phyloP scores from a whole-genome alignment of 2,113 vertebrate species.

The Melanotaenia duboulayi region DNA sequence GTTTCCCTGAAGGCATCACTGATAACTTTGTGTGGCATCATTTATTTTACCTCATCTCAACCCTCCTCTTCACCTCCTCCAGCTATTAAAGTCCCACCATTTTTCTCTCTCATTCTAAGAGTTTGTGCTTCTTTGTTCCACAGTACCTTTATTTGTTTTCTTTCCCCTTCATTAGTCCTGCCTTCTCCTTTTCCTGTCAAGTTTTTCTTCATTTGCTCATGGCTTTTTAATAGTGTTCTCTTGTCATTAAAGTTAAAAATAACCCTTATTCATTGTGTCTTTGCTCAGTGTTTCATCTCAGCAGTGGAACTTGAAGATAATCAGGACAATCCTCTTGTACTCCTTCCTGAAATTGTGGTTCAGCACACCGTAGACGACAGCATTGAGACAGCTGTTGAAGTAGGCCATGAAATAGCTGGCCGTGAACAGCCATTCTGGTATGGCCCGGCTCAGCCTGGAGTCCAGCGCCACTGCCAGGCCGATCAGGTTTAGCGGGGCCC shows the following conservation, averaged over 20 bases:
- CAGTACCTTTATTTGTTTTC: slow-evolving; percentile 12
- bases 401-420: slow-evolving; percentile 89
- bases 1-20: slow-evolving; percentile 58
- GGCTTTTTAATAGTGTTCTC: slow-evolving; percentile 7
- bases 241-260: neutral
- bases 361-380: slow-evolving; percentile 85
- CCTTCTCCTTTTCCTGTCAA: slow-evolving; percentile 8
- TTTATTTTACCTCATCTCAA: slow-evolving; percentile 36
- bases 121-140: slow-evolving; percentile 2
- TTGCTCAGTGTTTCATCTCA: slow-evolving; percentile 39
- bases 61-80: slow-evolving; percentile 9
- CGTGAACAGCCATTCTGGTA: slow-evolving; percentile 86
- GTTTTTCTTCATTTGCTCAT: slow-evolving; percentile 1
- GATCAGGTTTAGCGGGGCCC: slow-evolving; percentile 87
- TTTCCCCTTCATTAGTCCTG: slow-evolving; percentile 11
- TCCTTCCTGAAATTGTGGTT: slow-evolving; percentile 88
- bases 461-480: slow-evolving; percentile 84
- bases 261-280: neutral
- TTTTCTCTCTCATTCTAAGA: slow-evolving; percentile 5
- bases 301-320: slow-evolving; percentile 81
- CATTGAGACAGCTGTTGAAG: slow-evolving; percentile 89
- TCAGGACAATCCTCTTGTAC: slow-evolving; percentile 85
- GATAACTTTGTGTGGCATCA: slow-evolving; percentile 43
- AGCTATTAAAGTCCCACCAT: slow-evolving; percentile 16
- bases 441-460: slow-evolving; percentile 74